Conservation (phyloP, 2,113 vertebrate species). For the Pleuronectes platessa region DNA sequence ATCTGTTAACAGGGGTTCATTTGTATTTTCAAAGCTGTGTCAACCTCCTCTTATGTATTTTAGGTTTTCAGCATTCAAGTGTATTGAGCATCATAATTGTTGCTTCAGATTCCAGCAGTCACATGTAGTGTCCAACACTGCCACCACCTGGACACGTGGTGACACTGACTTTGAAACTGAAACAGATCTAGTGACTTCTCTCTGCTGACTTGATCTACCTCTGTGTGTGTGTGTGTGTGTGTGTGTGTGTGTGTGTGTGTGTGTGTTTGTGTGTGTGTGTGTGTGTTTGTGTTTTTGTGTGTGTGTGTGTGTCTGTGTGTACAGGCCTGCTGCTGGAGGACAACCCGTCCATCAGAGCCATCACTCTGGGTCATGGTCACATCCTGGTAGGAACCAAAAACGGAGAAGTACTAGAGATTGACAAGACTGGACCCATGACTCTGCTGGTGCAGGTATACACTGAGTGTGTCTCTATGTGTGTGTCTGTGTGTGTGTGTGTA, state of each 20-base stretch:
- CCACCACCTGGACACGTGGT: conserved; percentile 32
- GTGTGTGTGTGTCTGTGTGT: conserved; percentile 8
- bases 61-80: too few species aligned
- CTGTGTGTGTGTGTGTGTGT: background rate
- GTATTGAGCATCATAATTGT: too few species aligned
- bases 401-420: conserved; percentile 96
- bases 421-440: conserved; percentile 95
- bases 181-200: background rate
- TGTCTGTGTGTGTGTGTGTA: background rate
- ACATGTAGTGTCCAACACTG: conserved; percentile 18
- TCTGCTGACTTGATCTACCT: background rate
- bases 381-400: conserved; percentile 97
- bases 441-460: conserved; percentile 77
- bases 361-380: conserved; percentile 95
- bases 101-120: background rate
- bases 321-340: conserved; percentile 94
- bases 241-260: conserved; percentile 15
- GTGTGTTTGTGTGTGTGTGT: conserved; percentile 7
- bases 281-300: conserved; percentile 18
- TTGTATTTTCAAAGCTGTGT: too few species aligned
- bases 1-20: too few species aligned
- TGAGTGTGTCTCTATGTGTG: conserved; percentile 1
- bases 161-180: background rate
- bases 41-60: too few species aligned
- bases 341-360: conserved; percentile 95